Conservation (phyloP, 2,113 vertebrate species). For the Cavia aperea region DNA sequence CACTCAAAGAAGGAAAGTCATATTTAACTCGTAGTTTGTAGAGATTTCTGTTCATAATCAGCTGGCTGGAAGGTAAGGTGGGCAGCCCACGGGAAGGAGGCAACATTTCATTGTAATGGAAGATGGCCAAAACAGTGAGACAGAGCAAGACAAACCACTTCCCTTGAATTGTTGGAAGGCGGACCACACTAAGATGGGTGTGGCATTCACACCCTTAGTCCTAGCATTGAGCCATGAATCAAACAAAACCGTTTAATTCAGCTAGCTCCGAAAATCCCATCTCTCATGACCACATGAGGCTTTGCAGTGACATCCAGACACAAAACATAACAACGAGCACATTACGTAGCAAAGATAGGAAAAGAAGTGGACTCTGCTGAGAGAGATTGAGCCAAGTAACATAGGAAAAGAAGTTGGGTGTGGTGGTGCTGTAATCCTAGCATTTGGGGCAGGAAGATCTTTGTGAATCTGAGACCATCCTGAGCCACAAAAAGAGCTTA, state of each 20-base stretch:
- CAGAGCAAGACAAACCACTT: neutral
- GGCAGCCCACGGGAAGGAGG: neutral
- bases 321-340: neutral
- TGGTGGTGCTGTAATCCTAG: too few species aligned
- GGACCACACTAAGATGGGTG: neutral
- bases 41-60: neutral
- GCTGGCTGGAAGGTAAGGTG: neutral
- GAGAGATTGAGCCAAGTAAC: neutral
- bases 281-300: too few species aligned
- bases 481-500: too few species aligned
- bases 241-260: too few species aligned
- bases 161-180: too few species aligned
- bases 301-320: neutral
- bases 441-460: too few species aligned
- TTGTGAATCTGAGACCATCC: too few species aligned
- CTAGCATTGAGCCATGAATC: too few species aligned
- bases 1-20: neutral
- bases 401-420: too few species aligned
- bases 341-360: neutral
- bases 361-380: neutral
- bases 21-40: neutral
- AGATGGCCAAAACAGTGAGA: neutral
- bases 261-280: too few species aligned
- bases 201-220: neutral
- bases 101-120: neutral